A percentile compares a stretch with the other conserved stretches of the same genome.
These are phyloP conservation scores for Amphipyra berbera DNA, from an alignment of 2,888 invertebrate species.

Conservation along the genomic window DNA sequence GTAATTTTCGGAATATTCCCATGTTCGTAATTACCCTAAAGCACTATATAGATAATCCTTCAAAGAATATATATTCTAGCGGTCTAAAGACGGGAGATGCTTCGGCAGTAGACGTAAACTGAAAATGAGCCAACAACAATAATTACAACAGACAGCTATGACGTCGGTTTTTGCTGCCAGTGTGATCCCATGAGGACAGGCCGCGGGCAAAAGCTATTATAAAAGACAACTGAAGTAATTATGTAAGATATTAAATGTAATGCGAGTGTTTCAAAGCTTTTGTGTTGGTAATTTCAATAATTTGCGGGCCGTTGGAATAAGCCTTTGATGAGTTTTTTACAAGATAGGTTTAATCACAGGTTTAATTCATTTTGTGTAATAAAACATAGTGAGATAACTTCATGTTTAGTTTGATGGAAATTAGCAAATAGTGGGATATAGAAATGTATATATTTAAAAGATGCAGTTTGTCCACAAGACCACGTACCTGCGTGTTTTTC, in stretches of 20 bases:
- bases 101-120: background rate
- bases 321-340: slow-evolving; percentile 25
- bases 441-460: too few species aligned
- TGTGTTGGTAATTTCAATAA: slow-evolving; percentile 37
- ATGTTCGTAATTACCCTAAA: too few species aligned
- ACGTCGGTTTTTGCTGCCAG: slow-evolving; percentile 17
- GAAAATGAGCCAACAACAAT: slow-evolving; percentile 16
- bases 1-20: too few species aligned
- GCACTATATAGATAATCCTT: too few species aligned
- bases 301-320: slow-evolving; percentile 22
- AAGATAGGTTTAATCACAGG: background rate
- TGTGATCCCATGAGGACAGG: slow-evolving; percentile 23
- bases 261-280: slow-evolving; percentile 40
- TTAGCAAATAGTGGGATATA: too few species aligned
- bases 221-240: slow-evolving; percentile 54
- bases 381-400: too few species aligned
- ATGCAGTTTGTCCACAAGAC: too few species aligned
- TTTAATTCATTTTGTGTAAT: too few species aligned
- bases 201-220: slow-evolving; percentile 49
- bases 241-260: slow-evolving; percentile 53
- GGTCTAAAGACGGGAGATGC: background rate
- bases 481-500: too few species aligned
- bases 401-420: too few species aligned
- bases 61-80: background rate
- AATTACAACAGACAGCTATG: slow-evolving; percentile 30